Conservation (phyloP, 2,797 vertebrate genomes). For the Calcarius lapponicus region DNA sequence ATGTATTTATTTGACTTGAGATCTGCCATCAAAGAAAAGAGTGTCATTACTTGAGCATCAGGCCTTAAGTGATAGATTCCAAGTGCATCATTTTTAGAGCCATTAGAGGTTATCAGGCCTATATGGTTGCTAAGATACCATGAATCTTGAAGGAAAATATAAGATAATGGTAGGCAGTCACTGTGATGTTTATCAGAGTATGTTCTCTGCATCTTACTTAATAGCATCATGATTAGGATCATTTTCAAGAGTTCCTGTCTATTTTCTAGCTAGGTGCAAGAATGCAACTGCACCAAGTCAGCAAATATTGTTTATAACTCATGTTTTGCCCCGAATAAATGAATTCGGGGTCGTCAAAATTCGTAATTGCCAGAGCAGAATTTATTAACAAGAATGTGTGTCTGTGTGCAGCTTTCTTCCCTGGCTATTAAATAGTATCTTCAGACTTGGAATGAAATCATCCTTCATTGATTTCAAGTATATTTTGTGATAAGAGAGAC, state of each 20-base stretch:
- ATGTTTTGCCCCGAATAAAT: constrained; percentile 64
- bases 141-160: constrained; percentile 72
- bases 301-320: constrained; percentile 69
- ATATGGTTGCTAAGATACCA: constrained; percentile 77
- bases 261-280: constrained; percentile 65
- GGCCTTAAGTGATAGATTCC: constrained; percentile 68
- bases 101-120: constrained; percentile 71
- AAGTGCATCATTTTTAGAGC: constrained; percentile 71
- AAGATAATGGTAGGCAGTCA: constrained; percentile 66
- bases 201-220: constrained; percentile 64
- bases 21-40: constrained; percentile 55
- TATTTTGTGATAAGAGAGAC: constrained; percentile 69
- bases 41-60: constrained; percentile 62
- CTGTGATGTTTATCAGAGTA: constrained; percentile 62
- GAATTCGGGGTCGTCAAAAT: constrained; percentile 55
- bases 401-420: constrained; percentile 7
- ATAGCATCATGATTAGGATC: constrained; percentile 69
- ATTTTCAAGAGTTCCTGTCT: constrained; percentile 67
- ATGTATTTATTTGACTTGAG: constrained; percentile 58
- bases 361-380: constrained; percentile 66
- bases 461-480: constrained; percentile 77
- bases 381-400: constrained; percentile 59
- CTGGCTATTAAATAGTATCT: constrained; percentile 70
- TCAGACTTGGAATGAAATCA: constrained; percentile 74
- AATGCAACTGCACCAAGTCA: constrained; percentile 58